phyloP scores from a whole-genome alignment of 2,888 invertebrate genomes.

The Halocaridina rubra region DNA sequence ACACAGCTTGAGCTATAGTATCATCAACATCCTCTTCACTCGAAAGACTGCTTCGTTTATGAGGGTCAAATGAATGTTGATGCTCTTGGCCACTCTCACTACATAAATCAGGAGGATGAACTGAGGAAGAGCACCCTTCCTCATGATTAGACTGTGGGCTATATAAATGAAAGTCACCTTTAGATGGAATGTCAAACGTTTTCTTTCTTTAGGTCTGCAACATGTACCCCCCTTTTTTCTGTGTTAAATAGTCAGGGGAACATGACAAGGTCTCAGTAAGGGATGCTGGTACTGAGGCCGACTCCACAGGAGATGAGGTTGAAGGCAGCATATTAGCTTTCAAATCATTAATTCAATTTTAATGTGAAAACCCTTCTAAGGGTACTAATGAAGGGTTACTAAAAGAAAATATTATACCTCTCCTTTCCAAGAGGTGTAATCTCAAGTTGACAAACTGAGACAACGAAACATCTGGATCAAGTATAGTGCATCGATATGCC shows the following conservation, averaged over 20 bases:
- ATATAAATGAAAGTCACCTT: neutral
- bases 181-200: neutral
- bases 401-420: neutral
- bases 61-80: neutral
- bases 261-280: conserved; percentile 4
- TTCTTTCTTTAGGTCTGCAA: neutral
- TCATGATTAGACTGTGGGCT: neutral
- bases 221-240: neutral
- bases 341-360: neutral
- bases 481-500: neutral
- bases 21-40: conserved; percentile 10
- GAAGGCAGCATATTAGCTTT: conserved; percentile 41
- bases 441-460: neutral
- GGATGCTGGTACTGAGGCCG: conserved; percentile 19
- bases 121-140: neutral
- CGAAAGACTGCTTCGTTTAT: neutral
- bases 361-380: too few relatives aligned
- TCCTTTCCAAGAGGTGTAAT: neutral
- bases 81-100: neutral
- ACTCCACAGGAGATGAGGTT: conserved; percentile 49
- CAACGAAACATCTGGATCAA: neutral
- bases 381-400: too few relatives aligned
- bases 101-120: conserved; percentile 41
- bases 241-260: conserved; percentile 11
- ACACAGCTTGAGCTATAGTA: conserved; percentile 36